Conservation (phyloP, 2,113 vertebrate genomes). For the Prionailurus bengalensis region DNA sequence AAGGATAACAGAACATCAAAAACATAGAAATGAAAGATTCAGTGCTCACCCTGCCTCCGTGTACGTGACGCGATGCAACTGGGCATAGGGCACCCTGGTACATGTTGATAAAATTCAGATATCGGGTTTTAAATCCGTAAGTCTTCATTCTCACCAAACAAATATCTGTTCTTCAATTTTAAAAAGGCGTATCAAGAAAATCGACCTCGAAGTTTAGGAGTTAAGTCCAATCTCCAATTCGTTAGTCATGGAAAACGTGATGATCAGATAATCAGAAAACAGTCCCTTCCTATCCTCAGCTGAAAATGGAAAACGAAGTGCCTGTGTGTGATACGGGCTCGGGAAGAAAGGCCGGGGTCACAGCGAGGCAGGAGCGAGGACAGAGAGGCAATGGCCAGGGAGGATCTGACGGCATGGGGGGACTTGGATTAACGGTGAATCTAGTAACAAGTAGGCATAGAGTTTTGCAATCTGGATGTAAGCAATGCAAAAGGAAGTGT, state of each 20-base stretch:
- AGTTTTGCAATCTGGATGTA: not conserved
- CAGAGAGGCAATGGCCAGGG: not conserved
- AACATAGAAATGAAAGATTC: not conserved
- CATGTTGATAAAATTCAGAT: slow-evolving; percentile 10
- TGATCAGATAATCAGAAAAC: not conserved
- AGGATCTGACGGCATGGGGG: not conserved
- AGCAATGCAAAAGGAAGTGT: not conserved
- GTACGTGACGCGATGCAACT: not conserved
- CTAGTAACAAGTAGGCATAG: not conserved
- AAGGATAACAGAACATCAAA: not conserved
- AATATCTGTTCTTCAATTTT: not conserved
- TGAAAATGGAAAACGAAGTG: not conserved
- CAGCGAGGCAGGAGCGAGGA: not conserved
- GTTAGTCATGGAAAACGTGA: not conserved
- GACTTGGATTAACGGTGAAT: not conserved
- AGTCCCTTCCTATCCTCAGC: not conserved
- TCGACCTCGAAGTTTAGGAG: not conserved
- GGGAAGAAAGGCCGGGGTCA: not conserved
- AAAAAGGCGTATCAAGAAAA: not conserved
- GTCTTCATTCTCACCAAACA: not conserved
- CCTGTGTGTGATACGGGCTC: not conserved
- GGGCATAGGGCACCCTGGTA: not conserved
- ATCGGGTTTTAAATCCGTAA: not conserved
- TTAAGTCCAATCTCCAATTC: not conserved
- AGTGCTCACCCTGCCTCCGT: not conserved